Evolutionary conservation across 2,888 invertebrate species (phyloP).

Genomic region (Caenorhabditis parvicauda): DNA sequence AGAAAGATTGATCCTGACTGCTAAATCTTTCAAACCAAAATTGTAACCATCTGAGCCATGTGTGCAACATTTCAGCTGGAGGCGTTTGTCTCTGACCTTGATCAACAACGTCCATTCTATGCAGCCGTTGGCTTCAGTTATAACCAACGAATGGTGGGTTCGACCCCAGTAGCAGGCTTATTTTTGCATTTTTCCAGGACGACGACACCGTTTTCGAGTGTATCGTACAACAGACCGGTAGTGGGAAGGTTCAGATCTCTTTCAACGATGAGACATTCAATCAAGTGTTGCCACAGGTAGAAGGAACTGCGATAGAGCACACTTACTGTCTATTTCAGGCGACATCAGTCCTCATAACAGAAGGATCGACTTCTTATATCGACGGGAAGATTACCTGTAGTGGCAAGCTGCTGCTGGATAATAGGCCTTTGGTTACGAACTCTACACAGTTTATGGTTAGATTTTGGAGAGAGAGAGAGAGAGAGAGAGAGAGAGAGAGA

Average conservation of each 20-base stretch:
- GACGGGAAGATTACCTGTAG: slow-evolving; percentile 39
- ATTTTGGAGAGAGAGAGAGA: slow-evolving; percentile 39
- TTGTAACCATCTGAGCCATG: neutral
- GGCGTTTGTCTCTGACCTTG: slow-evolving; percentile 30
- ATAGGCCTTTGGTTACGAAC: slow-evolving; percentile 22
- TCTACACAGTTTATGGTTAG: slow-evolving; percentile 33
- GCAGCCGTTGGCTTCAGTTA: slow-evolving; percentile 43
- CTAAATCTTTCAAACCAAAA: neutral
- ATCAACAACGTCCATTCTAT: slow-evolving; percentile 36
- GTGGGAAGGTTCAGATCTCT: slow-evolving; percentile 36
- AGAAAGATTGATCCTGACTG: neutral
- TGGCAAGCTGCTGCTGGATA: slow-evolving; percentile 31
- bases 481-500: slow-evolving; percentile 10
- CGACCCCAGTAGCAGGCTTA: neutral
- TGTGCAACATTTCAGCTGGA: slow-evolving; percentile 30
- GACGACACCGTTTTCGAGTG: slow-evolving; percentile 50
- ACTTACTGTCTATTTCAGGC: slow-evolving; percentile 9
- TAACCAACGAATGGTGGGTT: slow-evolving; percentile 45
- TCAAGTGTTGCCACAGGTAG: slow-evolving; percentile 39
- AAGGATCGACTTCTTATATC: slow-evolving; percentile 24
- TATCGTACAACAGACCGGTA: slow-evolving; percentile 30
- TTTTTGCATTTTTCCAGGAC: slow-evolving; percentile 21
- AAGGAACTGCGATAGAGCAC: neutral
- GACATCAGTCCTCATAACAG: slow-evolving; percentile 31
- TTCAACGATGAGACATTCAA: slow-evolving; percentile 50